Evolutionary conservation across 2,113 vertebrate species (phyloP), one percentile per base, ranked within the genome.

Genomic region (Panurus biarmicus): DNA sequence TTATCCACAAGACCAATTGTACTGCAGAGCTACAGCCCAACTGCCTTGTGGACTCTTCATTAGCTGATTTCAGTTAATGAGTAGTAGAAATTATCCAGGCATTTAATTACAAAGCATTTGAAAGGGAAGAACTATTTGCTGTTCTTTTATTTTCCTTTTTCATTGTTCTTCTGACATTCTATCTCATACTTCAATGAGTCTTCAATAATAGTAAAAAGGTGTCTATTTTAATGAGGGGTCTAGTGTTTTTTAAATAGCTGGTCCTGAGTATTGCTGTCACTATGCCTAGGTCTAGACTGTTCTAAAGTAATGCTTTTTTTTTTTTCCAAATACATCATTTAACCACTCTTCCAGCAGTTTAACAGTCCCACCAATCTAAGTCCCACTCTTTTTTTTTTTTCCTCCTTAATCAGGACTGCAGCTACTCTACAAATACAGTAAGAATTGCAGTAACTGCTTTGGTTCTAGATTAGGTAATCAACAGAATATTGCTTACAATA

Each of bases 161-260:
- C 38, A 83, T 80, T 85, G 71, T 61, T 42, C 25, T 67, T 71
- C 48, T 80, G 33, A 51, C 51, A 72, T 64, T 89, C 45, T 53
- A 85, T 82, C 79, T 80, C 84, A 93, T 67, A 88, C 79, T 96
- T 93, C 89, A 87, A 65, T 51, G 85, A 56, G 45, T 85, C 93
- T 88, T 93, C 61, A 93, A 72, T 72, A 88, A 80, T 25, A 84
- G 48, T 45, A 31, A 13, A 60, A 86, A 67, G 45, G 6, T 40
- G 42, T 84, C 57, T 70, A n/a, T 87, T 90, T 89, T 95, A 95
- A 91, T 61, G 53, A 57, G 50, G n/a, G 44, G 33, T 87, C 48
- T 75, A 84, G 45, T 60, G 60, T 36, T 83, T 94, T n/a, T 90
- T 61, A 92, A 80, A 75, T 33, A 89, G 69, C 36, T 66, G 65